These are phyloP conservation scores for Pachymerium ferrugineum DNA, from an alignment of 2,888 invertebrate genomes.

Conservation along the genomic window DNA sequence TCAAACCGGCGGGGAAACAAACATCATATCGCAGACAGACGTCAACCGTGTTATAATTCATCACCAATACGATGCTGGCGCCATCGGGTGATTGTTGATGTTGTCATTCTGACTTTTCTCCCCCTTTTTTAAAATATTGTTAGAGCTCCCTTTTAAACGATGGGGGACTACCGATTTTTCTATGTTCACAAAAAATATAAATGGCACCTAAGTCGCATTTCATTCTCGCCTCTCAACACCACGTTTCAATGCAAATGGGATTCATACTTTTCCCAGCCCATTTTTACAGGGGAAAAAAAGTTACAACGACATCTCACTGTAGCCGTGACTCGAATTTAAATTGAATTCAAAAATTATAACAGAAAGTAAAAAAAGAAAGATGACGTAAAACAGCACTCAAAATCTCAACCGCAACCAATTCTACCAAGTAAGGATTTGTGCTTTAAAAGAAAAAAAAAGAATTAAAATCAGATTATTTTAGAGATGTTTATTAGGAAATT, in stretches of 20 bases:
- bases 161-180: too few species aligned
- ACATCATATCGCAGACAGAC: slow-evolving; percentile 7
- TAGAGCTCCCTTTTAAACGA: too few species aligned
- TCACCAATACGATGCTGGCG: not conserved
- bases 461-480: too few species aligned
- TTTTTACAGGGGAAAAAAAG: not conserved
- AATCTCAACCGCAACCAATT: too few species aligned
- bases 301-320: slow-evolving; percentile 9
- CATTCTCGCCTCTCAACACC: not conserved
- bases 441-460: too few species aligned
- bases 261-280: not conserved
- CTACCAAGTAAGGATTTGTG: too few species aligned
- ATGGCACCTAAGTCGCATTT: not conserved
- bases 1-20: slow-evolving; percentile 8
- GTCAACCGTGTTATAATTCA: not conserved
- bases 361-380: not conserved
- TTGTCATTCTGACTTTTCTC: not conserved
- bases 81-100: not conserved
- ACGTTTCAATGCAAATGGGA: not conserved
- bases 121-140: too few species aligned
- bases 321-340: not conserved
- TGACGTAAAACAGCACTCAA: not conserved
- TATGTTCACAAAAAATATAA: too few species aligned
- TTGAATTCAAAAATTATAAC: not conserved
- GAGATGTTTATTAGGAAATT: not conserved